Base-by-base conservation (phyloP, 64 coral and sea anemone species). In the Stichodactyla mertensii region DNA sequence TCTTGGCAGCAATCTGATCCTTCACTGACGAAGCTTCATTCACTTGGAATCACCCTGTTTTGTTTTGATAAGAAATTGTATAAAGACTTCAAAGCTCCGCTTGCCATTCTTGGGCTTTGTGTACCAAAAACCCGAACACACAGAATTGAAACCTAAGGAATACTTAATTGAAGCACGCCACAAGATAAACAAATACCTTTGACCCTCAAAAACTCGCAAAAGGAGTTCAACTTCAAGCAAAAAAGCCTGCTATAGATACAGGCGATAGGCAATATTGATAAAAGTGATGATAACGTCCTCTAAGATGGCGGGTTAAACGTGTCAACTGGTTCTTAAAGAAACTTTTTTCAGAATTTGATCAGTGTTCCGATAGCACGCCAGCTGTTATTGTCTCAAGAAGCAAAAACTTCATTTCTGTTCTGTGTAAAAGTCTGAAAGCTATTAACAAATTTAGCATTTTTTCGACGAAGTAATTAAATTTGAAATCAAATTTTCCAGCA, bases 311-410 rank as follows among this genome's bases (percentile, higher is more conserved):
- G 69, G 24, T 74, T n/a, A 74, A 66, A 31, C 16, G 24, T 74
- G 69, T 74, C 69, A 74, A 74, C n/a, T 74, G 69, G 20, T 74
- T 31, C 69, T 74, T 31, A 27, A 59, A 10, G 26, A 74, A 74
- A 74, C 66, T 74, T 74, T 74, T 58, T 23, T 74, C 62, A 66
- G 62, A 66, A 74, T 74, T 69, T 69, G 64, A 69, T 69, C 64
- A 69, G 59, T 69, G 19, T 20, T 4, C 12, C 10, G 69, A 74
- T 74, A 74, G 69, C 24, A n/a, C 66, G 4, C n/a, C 69, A 74
- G 69, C 69, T 74, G 69, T 23, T 74, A 45, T 45, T 45, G 36
- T 45, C 36, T 45, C 36, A 69, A 23, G n/a, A 69, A 22, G 19
- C 8, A 74, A 74, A 28, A 31, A 74, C 22, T 24, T 24, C 16